These are phyloP conservation scores for Sphaeramia orbicularis DNA, from an alignment of 2,797 vertebrate species.

Conservation along the genomic window DNA sequence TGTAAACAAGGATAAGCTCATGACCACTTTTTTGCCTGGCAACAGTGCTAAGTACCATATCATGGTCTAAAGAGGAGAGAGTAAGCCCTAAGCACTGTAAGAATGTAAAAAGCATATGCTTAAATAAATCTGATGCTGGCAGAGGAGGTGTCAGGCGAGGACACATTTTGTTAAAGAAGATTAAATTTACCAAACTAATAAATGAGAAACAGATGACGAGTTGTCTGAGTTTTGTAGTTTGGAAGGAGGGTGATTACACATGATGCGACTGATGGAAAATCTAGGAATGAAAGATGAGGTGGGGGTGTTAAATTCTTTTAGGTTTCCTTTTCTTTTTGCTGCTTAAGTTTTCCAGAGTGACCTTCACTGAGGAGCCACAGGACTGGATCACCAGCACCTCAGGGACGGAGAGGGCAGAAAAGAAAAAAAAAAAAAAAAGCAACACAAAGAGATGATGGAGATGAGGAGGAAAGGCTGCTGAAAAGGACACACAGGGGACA, in stretches of 20 bases:
- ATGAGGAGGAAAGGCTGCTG: neutral
- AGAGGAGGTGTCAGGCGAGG: conserved; percentile 28
- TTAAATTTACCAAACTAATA: conserved; percentile 41
- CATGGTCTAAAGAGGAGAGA: conserved; percentile 14
- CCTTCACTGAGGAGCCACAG: conserved; percentile 53
- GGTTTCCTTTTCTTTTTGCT: conserved; percentile 29
- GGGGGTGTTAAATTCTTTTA: conserved; percentile 55
- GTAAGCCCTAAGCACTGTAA: conserved; percentile 26
- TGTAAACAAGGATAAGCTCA: conserved; percentile 48
- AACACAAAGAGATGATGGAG: neutral
- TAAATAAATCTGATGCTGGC: conserved; percentile 2
- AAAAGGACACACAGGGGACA: neutral
- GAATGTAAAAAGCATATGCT: conserved; percentile 48
- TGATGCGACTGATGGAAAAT: conserved; percentile 14
- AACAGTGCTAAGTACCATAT: conserved; percentile 35
- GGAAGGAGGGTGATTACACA: neutral
- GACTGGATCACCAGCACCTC: conserved; percentile 53
- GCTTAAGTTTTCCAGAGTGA: conserved; percentile 52
- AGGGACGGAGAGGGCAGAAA: conserved; percentile 10
- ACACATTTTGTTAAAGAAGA: conserved; percentile 23
- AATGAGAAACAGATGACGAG: conserved; percentile 15
- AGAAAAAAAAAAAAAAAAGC: neutral
- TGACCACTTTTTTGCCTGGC: conserved; percentile 45
- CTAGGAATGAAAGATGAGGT: conserved; percentile 30
- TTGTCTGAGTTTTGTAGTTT: neutral